Conservation (phyloP, 1,140 invertebrate species). For the Dreissena polymorpha region DNA sequence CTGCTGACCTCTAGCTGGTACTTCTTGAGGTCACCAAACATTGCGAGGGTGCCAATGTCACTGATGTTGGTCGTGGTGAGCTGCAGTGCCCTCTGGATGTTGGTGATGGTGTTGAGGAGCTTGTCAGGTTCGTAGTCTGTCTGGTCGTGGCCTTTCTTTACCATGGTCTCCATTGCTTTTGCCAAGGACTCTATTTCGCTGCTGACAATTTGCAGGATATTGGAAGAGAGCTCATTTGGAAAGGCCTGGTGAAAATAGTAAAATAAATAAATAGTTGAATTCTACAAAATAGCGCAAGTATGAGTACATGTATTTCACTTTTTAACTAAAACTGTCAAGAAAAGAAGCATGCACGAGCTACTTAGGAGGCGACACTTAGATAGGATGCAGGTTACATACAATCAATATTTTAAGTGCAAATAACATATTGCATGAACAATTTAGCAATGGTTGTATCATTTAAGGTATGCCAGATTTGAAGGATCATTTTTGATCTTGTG, state of each 20-base stretch:
- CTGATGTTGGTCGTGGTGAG: neutral
- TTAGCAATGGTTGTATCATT: too few species aligned
- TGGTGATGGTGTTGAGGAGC: conserved; percentile 58
- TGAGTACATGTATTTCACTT: too few species aligned
- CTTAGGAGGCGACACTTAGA: too few species aligned
- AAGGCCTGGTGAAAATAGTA: conserved; percentile 61
- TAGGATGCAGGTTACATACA: too few species aligned
- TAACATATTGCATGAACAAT: too few species aligned
- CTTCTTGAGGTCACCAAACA: conserved; percentile 19
- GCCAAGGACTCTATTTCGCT: conserved; percentile 53
- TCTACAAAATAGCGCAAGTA: too few species aligned
- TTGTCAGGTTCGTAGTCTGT: conserved; percentile 58
- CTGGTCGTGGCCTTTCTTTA: conserved; percentile 54
- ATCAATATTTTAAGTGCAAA: too few species aligned
- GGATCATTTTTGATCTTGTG: neutral
- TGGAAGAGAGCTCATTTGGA: conserved; percentile 62
- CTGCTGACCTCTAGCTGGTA: conserved; percentile 44
- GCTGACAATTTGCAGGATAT: conserved; percentile 16
- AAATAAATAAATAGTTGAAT: neutral
- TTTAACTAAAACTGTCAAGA: too few species aligned
- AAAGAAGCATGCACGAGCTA: too few species aligned
- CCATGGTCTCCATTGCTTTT: conserved; percentile 47
- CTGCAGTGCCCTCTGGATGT: conserved; percentile 63
- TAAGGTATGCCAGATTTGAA: too few species aligned
- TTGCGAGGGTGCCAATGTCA: neutral